phyloP scores from a whole-genome alignment of 2,888 invertebrate genomes.

The Thymelicus acteon region DNA sequence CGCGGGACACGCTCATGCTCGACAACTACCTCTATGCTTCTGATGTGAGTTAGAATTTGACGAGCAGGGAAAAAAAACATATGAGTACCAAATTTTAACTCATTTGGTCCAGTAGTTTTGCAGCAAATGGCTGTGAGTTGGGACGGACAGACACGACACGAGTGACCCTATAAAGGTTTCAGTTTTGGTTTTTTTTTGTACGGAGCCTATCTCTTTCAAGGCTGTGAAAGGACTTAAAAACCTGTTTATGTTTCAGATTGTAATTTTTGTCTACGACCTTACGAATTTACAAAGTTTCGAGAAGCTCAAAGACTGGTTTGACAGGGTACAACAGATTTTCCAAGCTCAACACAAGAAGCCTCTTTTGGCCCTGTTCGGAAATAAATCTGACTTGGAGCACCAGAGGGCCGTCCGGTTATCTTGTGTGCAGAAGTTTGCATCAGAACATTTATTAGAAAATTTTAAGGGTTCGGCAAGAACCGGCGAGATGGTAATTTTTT shows the following conservation, averaged over 20 bases:
- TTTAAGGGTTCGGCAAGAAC: conserved; percentile 89
- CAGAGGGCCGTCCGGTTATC: conserved; percentile 88
- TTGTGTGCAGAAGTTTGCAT: conserved; percentile 86
- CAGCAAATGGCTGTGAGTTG: too few species aligned
- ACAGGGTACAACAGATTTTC: conserved; percentile 75
- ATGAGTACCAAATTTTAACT: too few species aligned
- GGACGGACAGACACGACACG: too few species aligned
- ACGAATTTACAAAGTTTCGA: conserved; percentile 93
- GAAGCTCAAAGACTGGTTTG: conserved; percentile 89
- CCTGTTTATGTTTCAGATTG: conserved; percentile 82
- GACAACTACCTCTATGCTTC: conserved; percentile 89
- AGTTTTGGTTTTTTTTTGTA: too few species aligned
- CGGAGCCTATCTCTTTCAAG: too few species aligned
- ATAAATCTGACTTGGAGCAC: conserved; percentile 90
- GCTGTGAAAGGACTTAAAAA: too few species aligned
- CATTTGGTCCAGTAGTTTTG: too few species aligned
- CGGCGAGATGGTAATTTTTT: conserved; percentile 86
- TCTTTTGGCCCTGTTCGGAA: conserved; percentile 86
- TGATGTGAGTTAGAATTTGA: conserved; percentile 81
- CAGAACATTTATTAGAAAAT: conserved; percentile 85
- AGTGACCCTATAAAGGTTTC: too few species aligned
- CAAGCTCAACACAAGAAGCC: conserved; percentile 77
- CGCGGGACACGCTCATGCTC: conserved; percentile 91
- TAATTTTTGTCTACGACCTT: conserved; percentile 93
- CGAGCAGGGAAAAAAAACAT: too few species aligned